Conservation (phyloP, 1,140 invertebrate genomes). For the Pseudomyrmex pallidus region DNA sequence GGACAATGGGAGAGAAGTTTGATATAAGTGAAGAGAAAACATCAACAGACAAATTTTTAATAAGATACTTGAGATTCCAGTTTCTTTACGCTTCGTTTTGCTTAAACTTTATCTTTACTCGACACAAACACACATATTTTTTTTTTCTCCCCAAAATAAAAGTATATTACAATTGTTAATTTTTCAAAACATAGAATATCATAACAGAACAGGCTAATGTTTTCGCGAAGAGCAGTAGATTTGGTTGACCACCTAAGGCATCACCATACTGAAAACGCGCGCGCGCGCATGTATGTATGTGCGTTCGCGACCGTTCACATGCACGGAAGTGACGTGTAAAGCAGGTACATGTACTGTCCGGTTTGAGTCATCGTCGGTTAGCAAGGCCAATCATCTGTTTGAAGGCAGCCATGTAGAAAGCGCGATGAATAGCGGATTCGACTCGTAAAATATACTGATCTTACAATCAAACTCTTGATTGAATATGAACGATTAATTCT, state of each 20-base stretch:
- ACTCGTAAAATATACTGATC: constrained; percentile 47
- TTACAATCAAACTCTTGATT: constrained; percentile 4
- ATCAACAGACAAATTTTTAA: neutral
- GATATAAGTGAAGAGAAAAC: neutral
- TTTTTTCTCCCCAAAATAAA: too few species aligned
- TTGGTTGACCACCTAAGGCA: constrained; percentile 12
- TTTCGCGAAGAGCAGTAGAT: constrained; percentile 66
- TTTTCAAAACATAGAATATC: too few species aligned
- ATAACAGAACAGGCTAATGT: constrained; percentile 37
- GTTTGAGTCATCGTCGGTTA: constrained; percentile 56
- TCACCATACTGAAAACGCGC: constrained; percentile 30
- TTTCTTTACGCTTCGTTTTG: too few species aligned
- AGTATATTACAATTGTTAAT: too few species aligned
- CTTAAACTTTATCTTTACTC: too few species aligned
- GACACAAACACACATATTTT: too few species aligned
- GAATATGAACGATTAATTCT: constrained; percentile 14
- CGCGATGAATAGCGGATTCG: constrained; percentile 64
- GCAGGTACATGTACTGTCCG: constrained; percentile 34
- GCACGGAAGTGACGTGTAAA: constrained; percentile 61
- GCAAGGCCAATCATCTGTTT: constrained; percentile 64
- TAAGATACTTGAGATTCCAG: too few species aligned
- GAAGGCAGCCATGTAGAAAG: constrained; percentile 63
- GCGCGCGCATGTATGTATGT: neutral
- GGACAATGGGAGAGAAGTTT: neutral
- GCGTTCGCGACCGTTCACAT: constrained; percentile 43